These are phyloP conservation scores for Dolichallabes microphthalmus DNA, from an alignment of 2,113 vertebrate species.

Conservation along the genomic window DNA sequence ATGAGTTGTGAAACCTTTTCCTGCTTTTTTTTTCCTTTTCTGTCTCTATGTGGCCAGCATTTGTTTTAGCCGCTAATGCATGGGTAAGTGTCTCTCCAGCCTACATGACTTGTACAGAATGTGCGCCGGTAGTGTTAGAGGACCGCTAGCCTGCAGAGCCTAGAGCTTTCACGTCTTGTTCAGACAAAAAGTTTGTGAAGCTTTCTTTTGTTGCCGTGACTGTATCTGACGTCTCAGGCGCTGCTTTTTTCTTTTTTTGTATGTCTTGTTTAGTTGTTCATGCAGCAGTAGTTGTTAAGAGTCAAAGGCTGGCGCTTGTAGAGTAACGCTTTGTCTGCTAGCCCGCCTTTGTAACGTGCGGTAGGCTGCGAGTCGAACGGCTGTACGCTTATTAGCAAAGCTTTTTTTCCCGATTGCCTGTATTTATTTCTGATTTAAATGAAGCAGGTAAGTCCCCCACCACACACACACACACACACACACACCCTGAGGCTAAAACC, in stretches of 20 bases:
- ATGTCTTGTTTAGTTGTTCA: conserved; percentile 28
- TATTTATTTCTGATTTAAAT: conserved; percentile 24
- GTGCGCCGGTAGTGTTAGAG: conserved; percentile 39
- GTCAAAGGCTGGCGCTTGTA: conserved; percentile 22
- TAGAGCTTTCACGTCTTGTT: conserved; percentile 33
- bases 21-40: conserved; percentile 44
- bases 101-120: conserved; percentile 39
- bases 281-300: conserved; percentile 30
- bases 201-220: conserved; percentile 42
- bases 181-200: conserved; percentile 17
- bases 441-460: conserved; percentile 22
- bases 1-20: conserved; percentile 27
- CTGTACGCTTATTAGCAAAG: conserved; percentile 26
- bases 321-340: conserved; percentile 39
- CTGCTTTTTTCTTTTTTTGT: conserved; percentile 5
- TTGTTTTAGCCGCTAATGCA: conserved; percentile 61
- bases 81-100: conserved; percentile 67
- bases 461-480: no score
- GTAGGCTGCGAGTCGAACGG: conserved; percentile 2
- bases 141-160: background rate
- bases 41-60: conserved; percentile 52
- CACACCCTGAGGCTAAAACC: background rate
- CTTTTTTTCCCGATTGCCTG: background rate
- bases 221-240: conserved; percentile 18
- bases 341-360: background rate